Evolutionary conservation across 37 sponge, comb jelly and placozoan genomes (phyloP).

Genomic region (Crambe crambe): DNA sequence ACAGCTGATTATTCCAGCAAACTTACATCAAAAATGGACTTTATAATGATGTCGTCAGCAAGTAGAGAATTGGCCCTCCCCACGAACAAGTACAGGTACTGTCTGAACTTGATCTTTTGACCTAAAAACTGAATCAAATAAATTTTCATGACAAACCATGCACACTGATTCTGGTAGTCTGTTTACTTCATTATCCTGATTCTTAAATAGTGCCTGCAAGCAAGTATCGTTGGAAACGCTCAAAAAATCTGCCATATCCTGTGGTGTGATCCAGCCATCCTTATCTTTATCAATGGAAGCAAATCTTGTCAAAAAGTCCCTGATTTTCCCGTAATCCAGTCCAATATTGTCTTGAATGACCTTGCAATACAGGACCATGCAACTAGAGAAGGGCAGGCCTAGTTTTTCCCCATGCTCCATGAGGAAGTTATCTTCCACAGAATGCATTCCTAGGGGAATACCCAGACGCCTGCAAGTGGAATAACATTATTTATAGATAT

Average conservation of each 20-base stretch:
- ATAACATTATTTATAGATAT: no score
- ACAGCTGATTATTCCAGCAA: not conserved
- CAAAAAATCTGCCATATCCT: conserved; percentile 36
- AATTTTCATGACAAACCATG: no score
- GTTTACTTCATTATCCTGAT: no score
- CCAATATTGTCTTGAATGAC: not conserved
- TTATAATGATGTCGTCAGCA: not conserved
- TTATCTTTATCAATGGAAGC: conserved; percentile 28
- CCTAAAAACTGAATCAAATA: not conserved
- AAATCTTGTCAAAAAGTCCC: conserved; percentile 35
- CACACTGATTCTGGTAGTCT: no score
- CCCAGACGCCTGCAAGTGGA: conserved; percentile 24
- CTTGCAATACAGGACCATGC: conserved; percentile 27
- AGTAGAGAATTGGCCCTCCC: not conserved
- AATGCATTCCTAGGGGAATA: conserved; percentile 1
- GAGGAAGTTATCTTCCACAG: conserved; percentile 46
- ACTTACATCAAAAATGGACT: conserved; percentile 26
- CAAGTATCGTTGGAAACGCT: conserved; percentile 39
- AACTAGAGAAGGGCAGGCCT: conserved; percentile 35
- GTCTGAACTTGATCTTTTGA: conserved; percentile 13
- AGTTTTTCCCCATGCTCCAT: not conserved
- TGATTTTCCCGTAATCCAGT: conserved; percentile 5
- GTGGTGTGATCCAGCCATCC: conserved; percentile 29
- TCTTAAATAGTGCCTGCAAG: no score
- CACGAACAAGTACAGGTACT: conserved; percentile 30